Percentiles rank a stretch among this genome's conserved stretches.
phyloP scores from a whole-genome alignment of 2,797 vertebrate genomes.

The Fundulus diaphanus region DNA sequence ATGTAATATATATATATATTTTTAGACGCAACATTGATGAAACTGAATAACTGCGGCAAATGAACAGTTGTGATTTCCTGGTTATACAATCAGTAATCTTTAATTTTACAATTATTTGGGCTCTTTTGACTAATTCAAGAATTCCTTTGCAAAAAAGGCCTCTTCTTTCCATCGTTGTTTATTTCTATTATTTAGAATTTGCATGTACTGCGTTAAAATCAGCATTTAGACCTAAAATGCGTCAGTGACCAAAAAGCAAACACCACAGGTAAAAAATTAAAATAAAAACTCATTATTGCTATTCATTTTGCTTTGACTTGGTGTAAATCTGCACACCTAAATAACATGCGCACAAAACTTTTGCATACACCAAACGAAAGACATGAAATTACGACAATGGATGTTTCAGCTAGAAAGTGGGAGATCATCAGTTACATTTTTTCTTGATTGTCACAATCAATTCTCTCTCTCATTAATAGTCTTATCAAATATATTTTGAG shows the following conservation, averaged over 20 bases:
- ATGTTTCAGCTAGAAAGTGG: not conserved
- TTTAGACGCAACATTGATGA: slow-evolving; percentile 24
- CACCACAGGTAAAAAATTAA: slow-evolving; percentile 1
- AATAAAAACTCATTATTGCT: not conserved
- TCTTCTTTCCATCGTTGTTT: not conserved
- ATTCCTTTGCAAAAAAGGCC: not conserved
- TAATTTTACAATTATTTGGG: slow-evolving; percentile 1
- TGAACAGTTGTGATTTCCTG: slow-evolving; percentile 3
- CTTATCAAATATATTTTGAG: not conserved
- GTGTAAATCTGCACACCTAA: not conserved
- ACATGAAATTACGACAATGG: not conserved
- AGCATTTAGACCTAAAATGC: not conserved
- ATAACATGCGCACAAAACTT: slow-evolving; percentile 42
- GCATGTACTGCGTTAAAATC: not conserved
- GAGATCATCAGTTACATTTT: not conserved
- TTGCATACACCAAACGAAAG: not conserved
- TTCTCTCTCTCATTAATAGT: not conserved
- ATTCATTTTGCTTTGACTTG: not conserved
- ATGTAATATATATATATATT: slow-evolving; percentile 20
- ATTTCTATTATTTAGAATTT: not conserved
- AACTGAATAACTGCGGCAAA: slow-evolving; percentile 18
- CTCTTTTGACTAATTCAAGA: not conserved
- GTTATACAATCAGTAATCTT: not conserved
- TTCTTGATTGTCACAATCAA: not conserved
- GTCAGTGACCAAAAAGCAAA: slow-evolving; percentile 14